A percentile compares a stretch with the other conserved stretches of the same genome.
Conservation (phyloP, 2,113 vertebrate genomes). For the Hypomesus transpacificus region DNA sequence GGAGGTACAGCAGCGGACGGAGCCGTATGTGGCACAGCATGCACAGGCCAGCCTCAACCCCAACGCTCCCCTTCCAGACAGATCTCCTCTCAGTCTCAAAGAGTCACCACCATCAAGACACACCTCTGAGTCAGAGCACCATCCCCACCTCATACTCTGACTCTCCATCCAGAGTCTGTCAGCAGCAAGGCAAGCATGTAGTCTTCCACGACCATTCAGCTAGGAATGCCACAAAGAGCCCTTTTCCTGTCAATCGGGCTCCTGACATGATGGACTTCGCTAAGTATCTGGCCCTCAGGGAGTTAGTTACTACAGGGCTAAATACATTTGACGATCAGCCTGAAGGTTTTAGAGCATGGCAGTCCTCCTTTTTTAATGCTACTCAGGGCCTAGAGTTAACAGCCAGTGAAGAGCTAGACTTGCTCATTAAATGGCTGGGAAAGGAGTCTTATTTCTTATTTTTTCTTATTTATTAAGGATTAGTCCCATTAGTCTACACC, state of each 20-base stretch:
- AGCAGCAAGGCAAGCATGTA: not conserved
- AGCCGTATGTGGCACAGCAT: conserved; percentile 13
- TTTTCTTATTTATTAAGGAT: too few species aligned
- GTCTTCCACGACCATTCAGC: not conserved
- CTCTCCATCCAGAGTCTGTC: not conserved
- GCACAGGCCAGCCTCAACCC: not conserved
- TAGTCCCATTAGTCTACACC: too few species aligned
- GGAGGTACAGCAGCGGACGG: not conserved
- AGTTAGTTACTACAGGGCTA: too few species aligned
- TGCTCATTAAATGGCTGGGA: too few species aligned
- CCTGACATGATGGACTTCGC: conserved; percentile 24
- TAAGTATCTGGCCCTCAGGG: conserved; percentile 23
- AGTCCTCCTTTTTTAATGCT: too few species aligned
- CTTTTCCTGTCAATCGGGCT: not conserved
- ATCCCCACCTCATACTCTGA: not conserved
- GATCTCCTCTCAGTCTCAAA: too few species aligned
- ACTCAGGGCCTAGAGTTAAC: too few species aligned
- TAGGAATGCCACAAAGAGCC: not conserved
- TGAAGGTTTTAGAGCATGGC: too few species aligned
- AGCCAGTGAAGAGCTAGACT: too few species aligned
- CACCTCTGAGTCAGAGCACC: not conserved
- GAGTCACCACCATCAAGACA: too few species aligned
- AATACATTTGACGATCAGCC: too few species aligned
- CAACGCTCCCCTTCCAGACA: not conserved
- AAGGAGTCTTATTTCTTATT: too few species aligned